phyloP scores from a whole-genome alignment of 2,888 invertebrate genomes.

The Callimorpha dominula region DNA sequence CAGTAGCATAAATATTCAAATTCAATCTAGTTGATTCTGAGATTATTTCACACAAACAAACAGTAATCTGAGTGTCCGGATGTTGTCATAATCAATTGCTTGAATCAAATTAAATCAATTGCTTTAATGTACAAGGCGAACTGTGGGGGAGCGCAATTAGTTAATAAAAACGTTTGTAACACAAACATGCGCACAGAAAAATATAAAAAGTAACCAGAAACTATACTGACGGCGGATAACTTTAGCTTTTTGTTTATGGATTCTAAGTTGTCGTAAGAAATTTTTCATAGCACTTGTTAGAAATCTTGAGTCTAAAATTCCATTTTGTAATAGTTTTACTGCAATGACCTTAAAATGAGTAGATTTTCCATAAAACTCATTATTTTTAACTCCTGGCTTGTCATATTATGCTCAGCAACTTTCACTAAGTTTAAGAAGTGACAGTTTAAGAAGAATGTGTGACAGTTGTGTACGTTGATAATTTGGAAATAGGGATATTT shows the following conservation, averaged over 20 bases:
- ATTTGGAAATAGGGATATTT: background rate
- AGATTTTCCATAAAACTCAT: background rate
- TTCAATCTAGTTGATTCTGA: background rate
- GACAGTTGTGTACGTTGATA: background rate
- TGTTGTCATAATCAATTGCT: conserved; percentile 73
- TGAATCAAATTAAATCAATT: conserved; percentile 78
- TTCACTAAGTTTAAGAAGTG: too few species aligned
- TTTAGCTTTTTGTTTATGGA: background rate
- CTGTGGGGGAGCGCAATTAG: conserved; percentile 67
- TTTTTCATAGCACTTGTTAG: background rate
- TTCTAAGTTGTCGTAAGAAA: background rate
- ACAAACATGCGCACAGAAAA: conserved; percentile 26
- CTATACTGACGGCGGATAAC: background rate
- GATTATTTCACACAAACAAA: conserved; percentile 11
- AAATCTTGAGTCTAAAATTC: background rate
- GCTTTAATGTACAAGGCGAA: conserved; percentile 59
- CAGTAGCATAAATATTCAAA: background rate
- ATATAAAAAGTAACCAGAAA: background rate
- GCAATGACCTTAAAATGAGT: background rate
- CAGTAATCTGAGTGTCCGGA: conserved; percentile 62
- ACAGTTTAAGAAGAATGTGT: background rate
- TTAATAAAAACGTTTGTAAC: conserved; percentile 65
- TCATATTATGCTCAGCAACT: too few species aligned
- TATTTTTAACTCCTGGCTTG: too few species aligned
- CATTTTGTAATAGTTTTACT: background rate